phyloP scores from a whole-genome alignment of 2,888 invertebrate species.

The Parascotia fuliginaria region DNA sequence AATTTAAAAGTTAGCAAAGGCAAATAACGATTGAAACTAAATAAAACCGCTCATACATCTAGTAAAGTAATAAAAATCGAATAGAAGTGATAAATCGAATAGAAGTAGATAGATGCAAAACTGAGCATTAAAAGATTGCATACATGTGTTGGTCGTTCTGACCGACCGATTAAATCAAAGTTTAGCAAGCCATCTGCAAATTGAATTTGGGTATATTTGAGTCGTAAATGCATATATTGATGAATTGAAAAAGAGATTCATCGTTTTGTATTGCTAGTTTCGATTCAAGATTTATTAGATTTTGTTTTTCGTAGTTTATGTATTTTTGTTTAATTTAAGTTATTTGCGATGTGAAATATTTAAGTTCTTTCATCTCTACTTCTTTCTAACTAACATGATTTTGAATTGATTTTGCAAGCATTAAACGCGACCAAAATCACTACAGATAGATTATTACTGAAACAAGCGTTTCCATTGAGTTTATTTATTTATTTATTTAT shows the following conservation, averaged over 20 bases:
- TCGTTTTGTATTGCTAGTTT: neutral
- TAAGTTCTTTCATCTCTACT: neutral
- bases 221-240: slow-evolving; percentile 28
- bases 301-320: neutral
- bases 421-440: too few relatives aligned
- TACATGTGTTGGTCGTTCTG: slow-evolving; percentile 25
- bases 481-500: too few relatives aligned
- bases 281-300: neutral
- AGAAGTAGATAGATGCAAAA: slow-evolving; percentile 48
- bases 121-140: slow-evolving; percentile 46
- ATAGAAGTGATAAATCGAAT: slow-evolving; percentile 31
- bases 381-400: neutral
- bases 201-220: slow-evolving; percentile 20
- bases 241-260: slow-evolving; percentile 6
- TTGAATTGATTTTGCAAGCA: neutral
- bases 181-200: slow-evolving; percentile 28
- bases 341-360: neutral
- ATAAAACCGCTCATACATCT: slow-evolving; percentile 37
- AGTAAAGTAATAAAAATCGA: slow-evolving; percentile 29
- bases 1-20: slow-evolving; percentile 12
- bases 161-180: slow-evolving; percentile 47
- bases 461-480: too few relatives aligned
- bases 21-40: slow-evolving; percentile 25
- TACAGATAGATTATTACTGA: too few relatives aligned
- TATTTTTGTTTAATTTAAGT: neutral